phyloP scores from a whole-genome alignment of 2,113 vertebrate genomes.

The Mormoops blainvillei region DNA sequence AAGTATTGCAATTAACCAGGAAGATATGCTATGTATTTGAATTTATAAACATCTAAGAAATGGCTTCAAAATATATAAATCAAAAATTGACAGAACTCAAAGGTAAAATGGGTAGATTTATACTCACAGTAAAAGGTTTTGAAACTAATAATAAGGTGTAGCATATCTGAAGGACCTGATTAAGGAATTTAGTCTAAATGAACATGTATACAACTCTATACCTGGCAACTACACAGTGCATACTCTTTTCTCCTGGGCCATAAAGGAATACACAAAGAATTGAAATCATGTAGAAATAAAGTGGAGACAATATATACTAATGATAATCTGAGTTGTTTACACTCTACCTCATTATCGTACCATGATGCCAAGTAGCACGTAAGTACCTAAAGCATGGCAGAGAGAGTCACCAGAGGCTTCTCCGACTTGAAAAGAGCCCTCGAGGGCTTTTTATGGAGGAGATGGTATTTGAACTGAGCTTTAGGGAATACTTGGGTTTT shows the following conservation, averaged over 20 bases:
- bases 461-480: background rate
- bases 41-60: background rate
- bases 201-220: accelerated
- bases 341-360: background rate
- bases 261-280: background rate
- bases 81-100: background rate
- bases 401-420: background rate
- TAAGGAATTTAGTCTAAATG: background rate
- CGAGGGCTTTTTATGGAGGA: background rate
- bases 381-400: background rate
- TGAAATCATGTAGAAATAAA: background rate
- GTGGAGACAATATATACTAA: background rate
- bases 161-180: background rate
- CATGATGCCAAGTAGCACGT: background rate
- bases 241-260: background rate
- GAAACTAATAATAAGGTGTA: background rate
- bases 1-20: background rate
- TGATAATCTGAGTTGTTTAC: background rate
- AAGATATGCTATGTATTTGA: background rate
- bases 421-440: background rate
- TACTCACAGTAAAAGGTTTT: background rate
- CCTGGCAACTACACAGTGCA: background rate
- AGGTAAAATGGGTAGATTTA: background rate
- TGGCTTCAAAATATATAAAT: background rate
- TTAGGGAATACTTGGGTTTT: background rate